phyloP scores from a whole-genome alignment of 2,888 invertebrate species.

The Oscheius onirici region DNA sequence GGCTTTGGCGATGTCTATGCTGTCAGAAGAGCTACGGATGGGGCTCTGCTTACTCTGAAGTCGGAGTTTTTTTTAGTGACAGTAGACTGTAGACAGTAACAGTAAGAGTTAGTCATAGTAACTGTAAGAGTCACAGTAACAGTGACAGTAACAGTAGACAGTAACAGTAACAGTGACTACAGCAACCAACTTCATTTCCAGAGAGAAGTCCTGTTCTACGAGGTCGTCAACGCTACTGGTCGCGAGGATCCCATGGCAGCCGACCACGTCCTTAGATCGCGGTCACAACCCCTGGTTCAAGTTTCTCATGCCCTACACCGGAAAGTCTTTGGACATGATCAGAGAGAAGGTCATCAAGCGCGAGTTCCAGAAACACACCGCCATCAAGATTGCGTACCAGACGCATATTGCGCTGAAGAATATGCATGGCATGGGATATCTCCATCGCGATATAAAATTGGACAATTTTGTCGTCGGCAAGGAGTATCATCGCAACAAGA shows the following conservation, averaged over 20 bases:
- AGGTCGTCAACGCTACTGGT: background rate
- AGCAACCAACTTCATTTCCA: background rate
- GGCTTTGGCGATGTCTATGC: slow-evolving; percentile 7
- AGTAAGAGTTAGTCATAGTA: no score
- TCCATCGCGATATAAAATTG: slow-evolving; percentile 11
- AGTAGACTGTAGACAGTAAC: no score
- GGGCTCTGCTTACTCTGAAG: slow-evolving; percentile 9
- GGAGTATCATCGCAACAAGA: slow-evolving; percentile 1
- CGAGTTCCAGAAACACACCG: background rate
- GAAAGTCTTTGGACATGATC: slow-evolving; percentile 9
- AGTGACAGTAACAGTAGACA: background rate
- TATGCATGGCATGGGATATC: slow-evolving; percentile 2
- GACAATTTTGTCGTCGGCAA: slow-evolving; percentile 16
- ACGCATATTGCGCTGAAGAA: slow-evolving; percentile 7
- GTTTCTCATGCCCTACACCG: slow-evolving; percentile 9
- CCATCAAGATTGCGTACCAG: background rate
- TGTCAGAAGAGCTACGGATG: slow-evolving; percentile 1
- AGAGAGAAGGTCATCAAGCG: background rate
- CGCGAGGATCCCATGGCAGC: slow-evolving; percentile 2
- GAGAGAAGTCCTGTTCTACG: no score
- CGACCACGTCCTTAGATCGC: background rate
- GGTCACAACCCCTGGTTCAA: slow-evolving; percentile 21
- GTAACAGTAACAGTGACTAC: background rate
- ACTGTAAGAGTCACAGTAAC: background rate
- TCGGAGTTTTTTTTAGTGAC: slow-evolving; percentile 10